Evolutionary conservation across 2,113 vertebrate species (phyloP).

Genomic region (Saccopteryx bilineata): DNA sequence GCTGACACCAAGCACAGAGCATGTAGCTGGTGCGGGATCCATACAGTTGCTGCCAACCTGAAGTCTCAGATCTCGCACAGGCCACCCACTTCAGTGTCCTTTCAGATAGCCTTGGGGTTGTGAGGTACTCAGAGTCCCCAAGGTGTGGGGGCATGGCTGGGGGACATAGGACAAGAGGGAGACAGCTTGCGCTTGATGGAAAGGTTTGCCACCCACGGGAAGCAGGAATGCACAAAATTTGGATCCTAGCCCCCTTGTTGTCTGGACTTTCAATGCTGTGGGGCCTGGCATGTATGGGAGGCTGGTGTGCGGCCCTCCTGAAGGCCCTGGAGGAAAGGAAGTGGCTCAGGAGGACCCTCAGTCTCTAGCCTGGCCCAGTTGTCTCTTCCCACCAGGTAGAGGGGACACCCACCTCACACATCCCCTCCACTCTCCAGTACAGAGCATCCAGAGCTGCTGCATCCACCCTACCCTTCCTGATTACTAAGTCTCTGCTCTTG

Average conservation of each 20-base stretch:
- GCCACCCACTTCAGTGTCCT: neutral
- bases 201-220: neutral
- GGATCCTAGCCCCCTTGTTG: neutral
- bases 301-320: neutral
- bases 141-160: neutral
- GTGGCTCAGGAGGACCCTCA: neutral
- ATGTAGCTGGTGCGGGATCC: neutral
- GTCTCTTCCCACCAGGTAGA: neutral
- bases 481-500: neutral
- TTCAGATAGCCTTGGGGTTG: neutral
- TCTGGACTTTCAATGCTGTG: too few species aligned
- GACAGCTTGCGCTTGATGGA: neutral
- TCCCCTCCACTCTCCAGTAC: neutral
- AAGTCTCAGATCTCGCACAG: neutral
- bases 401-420: neutral
- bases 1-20: neutral
- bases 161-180: neutral
- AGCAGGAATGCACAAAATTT: neutral
- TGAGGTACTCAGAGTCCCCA: neutral
- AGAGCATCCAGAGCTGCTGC: neutral
- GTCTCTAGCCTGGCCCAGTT: neutral
- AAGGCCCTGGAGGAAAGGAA: neutral
- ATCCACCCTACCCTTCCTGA: neutral
- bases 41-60: neutral
- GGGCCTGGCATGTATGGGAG: neutral